Base-by-base conservation (phyloP, 2,888 invertebrate genomes). In the Leucoma salicis region DNA sequence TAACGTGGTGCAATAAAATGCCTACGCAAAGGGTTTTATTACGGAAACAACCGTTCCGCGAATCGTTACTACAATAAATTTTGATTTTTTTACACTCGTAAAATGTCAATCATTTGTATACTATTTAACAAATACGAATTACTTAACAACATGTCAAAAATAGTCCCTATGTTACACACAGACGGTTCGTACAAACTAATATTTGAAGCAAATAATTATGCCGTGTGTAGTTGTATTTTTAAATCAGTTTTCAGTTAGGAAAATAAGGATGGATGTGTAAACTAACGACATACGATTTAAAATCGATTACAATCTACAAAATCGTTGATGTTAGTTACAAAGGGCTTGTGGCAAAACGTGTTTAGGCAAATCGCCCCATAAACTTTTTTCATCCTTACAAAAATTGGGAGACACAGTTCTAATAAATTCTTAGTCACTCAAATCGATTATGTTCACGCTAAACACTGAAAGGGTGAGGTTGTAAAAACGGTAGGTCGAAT, bases 401-500 rank as follows among this genome's bases (percentile, higher is more conserved):
- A 78, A 80, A 70, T 46, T 39, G 49, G 52, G 43, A 53, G 52
- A 71, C 63, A 57, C 73, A 72, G 8, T 79, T 70, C 57, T 75
- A 64, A 75, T 74, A 77, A 75, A 66, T 57, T 39, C 35, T 47
- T 39, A 45, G 46, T 53, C 63, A 56, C 66, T 61, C 37, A 60
- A 76, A 76, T 78, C 68, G 70, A 79, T 82, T 78, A 66, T 75
- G 58, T 74, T 72, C 65, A 68, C 60, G 64, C 67, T 67, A 59
- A 66, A 66, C 59, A 65, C 58, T 64, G 60, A 67, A 74, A 58
- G 73, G 78, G 71, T 73, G 48, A 16, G 39, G 58, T 49, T 60
- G 70, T 83, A 81, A 83, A 85, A 83, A 81, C 84, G 73, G 85
- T 77, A 85, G 82, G 79, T 70, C 59, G 49, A 66, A 73, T 78